Base-by-base conservation (phyloP, 2,113 vertebrate genomes). In the Menura novaehollandiae region DNA sequence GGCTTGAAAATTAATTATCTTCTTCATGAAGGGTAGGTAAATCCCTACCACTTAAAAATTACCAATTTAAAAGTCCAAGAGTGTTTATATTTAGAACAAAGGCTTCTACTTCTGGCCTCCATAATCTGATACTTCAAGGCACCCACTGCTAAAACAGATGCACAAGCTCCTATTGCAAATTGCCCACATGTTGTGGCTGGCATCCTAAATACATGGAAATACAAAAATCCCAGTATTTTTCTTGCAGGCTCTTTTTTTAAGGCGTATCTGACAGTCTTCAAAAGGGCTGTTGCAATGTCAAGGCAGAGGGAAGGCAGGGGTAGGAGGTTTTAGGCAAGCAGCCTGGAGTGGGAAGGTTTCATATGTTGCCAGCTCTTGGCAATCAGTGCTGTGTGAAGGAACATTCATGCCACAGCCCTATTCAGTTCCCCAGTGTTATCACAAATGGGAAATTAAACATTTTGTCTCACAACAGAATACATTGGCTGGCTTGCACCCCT, bases 381-480 rank as follows among this genome's bases (percentile, higher is more conserved):
- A 94, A 3, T 52, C 74, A 71, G 56, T 24, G 47, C 73, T 75
- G 79, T 3, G 4, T 63, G 75, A 60, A 67, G 75, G 60, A 95
- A 49, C 21, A 56, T 88, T 93, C 39, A 32, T 80, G 74, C 24
- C 72, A 39, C 26, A 59, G 47, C 51, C 51, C 39, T 52, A 30
- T 69, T 67, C 86, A 83, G 55, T 93, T 91, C 92, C 85, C 83
- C 77, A 47, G 1, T 47, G 46, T 86, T 97, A 91, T 94, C 93
- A 67, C 68, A 89, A 96, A 88, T 84, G 85, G 67, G 88, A 91
- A 93, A 95, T 89, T 72, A 87, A 95, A 90, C 59, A 55, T 95
- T 94, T 91, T 90, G 83, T 91, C 91, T 96, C 88, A 91, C 92
- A 79, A 47, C 75, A 90, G 72, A 80, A 74, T 59, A 67, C 26